These are phyloP conservation scores for Anarhynchus alexandrinus DNA, from an alignment of 2,113 vertebrate genomes.

Conservation along the genomic window DNA sequence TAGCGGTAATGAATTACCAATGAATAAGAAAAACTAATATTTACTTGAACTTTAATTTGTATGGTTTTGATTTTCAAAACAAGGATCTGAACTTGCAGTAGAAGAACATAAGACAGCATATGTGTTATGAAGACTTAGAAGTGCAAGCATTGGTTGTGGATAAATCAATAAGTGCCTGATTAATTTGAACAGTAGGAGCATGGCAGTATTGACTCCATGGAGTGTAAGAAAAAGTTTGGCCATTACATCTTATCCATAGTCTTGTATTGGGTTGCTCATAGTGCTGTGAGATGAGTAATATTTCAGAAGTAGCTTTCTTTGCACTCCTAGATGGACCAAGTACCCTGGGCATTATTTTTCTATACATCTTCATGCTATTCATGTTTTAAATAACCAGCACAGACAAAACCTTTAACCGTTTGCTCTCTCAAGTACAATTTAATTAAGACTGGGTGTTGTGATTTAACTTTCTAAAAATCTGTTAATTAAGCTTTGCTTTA, in stretches of 20 bases:
- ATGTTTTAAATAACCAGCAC: background rate
- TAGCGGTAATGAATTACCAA: background rate
- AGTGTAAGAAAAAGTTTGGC: background rate
- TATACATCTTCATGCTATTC: background rate
- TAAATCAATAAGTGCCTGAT: background rate
- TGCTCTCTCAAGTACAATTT: background rate
- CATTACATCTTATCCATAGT: background rate
- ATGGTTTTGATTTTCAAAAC: background rate
- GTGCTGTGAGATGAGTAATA: background rate
- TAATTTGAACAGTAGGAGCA: background rate
- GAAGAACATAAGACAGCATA: background rate
- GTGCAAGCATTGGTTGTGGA: background rate
- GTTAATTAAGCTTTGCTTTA: background rate
- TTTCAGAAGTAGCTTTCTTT: background rate
- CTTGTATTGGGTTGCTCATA: background rate
- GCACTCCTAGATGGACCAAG: background rate
- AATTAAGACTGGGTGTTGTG: background rate
- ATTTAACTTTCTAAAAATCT: background rate
- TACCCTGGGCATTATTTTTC: background rate
- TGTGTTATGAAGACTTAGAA: fast-evolving
- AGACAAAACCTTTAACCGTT: background rate
- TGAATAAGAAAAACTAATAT: background rate
- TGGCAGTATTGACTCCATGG: background rate
- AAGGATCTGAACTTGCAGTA: background rate
- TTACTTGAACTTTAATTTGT: background rate